These are phyloP conservation scores for Drosophila tripunctata DNA, from an alignment of 2,888 invertebrate genomes.

Conservation along the genomic window DNA sequence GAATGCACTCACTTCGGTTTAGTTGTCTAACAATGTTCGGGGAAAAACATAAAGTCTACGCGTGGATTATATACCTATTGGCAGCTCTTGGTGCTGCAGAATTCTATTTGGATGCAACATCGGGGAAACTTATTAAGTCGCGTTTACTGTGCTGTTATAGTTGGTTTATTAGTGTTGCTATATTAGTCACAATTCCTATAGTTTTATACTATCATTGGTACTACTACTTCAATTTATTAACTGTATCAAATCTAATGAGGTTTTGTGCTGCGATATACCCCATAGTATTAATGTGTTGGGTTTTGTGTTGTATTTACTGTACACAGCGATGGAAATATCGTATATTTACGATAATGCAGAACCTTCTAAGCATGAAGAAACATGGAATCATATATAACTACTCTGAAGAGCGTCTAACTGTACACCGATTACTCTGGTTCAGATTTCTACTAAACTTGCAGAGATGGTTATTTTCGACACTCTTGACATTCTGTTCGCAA, in stretches of 20 bases:
- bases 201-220: neutral
- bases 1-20: neutral
- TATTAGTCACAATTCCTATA: neutral
- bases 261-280: neutral
- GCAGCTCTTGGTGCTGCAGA: neutral
- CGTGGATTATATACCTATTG: neutral
- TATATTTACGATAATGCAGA: constrained; percentile 7
- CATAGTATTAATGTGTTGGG: accelerated
- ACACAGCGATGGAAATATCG: constrained; percentile 10
- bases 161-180: neutral
- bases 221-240: neutral
- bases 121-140: neutral
- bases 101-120: neutral
- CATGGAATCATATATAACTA: neutral
- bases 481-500: accelerated
- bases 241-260: constrained; percentile 3
- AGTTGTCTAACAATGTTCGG: constrained; percentile 1
- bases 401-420: neutral
- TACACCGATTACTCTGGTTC: neutral
- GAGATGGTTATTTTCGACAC: accelerated
- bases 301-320: constrained; percentile 6
- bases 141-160: constrained; percentile 6
- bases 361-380: constrained; percentile 9
- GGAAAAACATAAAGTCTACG: neutral
- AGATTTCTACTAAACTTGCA: neutral